phyloP scores from a whole-genome alignment of 2,113 vertebrate genomes.

The Eidolon helvum region DNA sequence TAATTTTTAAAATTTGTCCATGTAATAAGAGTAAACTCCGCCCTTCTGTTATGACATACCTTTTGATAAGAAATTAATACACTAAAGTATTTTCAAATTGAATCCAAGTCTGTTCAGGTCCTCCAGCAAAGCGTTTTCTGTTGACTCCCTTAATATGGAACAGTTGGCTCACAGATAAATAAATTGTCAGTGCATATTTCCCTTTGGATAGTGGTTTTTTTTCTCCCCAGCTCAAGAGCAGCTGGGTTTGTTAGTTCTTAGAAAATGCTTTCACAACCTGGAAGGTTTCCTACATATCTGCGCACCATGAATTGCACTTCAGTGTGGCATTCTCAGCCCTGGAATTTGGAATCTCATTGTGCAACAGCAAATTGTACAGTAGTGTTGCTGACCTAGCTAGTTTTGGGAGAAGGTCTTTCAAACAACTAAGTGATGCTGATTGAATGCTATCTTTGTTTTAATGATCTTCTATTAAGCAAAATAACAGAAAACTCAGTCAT shows the following conservation, averaged over 20 bases:
- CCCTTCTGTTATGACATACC: neutral
- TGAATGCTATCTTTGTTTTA: neutral
- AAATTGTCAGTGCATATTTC: neutral
- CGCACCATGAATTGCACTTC: neutral
- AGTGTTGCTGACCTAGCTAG: neutral
- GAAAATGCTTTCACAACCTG: neutral
- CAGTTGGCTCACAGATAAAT: neutral
- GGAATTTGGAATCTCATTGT: neutral
- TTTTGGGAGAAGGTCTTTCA: neutral
- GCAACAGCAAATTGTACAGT: neutral
- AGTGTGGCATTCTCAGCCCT: neutral
- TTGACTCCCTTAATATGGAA: neutral
- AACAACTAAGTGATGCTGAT: neutral
- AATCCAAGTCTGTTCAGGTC: neutral
- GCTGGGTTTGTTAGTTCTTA: slow-evolving; percentile 29
- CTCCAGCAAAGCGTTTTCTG: neutral
- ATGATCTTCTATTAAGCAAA: neutral
- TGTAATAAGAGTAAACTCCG: neutral
- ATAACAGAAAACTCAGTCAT: neutral
- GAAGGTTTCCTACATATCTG: neutral
- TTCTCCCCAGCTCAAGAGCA: neutral
- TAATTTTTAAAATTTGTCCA: neutral
- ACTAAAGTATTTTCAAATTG: neutral
- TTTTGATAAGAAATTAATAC: slow-evolving; percentile 11
- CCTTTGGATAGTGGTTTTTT: neutral